Conservation (phyloP, 2,113 vertebrate species). For the Sinocyclocheilus maitianheensis region DNA sequence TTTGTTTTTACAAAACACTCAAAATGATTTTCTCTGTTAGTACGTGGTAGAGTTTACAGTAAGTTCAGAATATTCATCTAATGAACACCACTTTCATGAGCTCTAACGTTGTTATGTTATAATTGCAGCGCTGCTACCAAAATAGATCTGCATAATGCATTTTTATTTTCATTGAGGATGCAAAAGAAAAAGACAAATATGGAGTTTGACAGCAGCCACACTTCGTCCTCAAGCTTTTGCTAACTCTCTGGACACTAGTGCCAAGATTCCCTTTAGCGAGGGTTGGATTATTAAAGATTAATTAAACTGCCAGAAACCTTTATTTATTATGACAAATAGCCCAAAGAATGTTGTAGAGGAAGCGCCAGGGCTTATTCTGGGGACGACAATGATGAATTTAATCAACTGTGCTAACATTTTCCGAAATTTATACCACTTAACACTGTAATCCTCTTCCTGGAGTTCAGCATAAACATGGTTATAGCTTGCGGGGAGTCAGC, state of each 20-base stretch:
- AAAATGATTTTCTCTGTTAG: neutral
- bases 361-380: slow-evolving; percentile 39
- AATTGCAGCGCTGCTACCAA: neutral
- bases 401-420: slow-evolving; percentile 64
- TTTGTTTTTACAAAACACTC: neutral
- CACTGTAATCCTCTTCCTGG: slow-evolving; percentile 64
- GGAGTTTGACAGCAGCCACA: slow-evolving; percentile 31
- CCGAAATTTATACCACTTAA: slow-evolving; percentile 62
- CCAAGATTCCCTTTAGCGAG: slow-evolving; percentile 54
- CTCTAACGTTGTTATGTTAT: neutral
- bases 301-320: slow-evolving; percentile 65
- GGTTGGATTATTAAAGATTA: slow-evolving; percentile 64
- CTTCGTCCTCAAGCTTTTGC: slow-evolving; percentile 26
- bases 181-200: slow-evolving; percentile 37
- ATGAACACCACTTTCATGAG: neutral
- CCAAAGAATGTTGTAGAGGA: slow-evolving; percentile 27
- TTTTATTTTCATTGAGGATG: neutral
- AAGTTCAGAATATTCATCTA: neutral
- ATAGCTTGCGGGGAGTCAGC: slow-evolving; percentile 30
- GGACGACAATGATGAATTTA: slow-evolving; percentile 71
- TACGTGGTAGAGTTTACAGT: neutral
- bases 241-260: slow-evolving; percentile 37
- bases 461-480: slow-evolving; percentile 66
- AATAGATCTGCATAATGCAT: neutral
- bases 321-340: slow-evolving; percentile 58